A percentile compares a stretch with the other conserved stretches of the same genome.
Conservation (phyloP, 2,888 invertebrate genomes). For the Furcula furcula region DNA sequence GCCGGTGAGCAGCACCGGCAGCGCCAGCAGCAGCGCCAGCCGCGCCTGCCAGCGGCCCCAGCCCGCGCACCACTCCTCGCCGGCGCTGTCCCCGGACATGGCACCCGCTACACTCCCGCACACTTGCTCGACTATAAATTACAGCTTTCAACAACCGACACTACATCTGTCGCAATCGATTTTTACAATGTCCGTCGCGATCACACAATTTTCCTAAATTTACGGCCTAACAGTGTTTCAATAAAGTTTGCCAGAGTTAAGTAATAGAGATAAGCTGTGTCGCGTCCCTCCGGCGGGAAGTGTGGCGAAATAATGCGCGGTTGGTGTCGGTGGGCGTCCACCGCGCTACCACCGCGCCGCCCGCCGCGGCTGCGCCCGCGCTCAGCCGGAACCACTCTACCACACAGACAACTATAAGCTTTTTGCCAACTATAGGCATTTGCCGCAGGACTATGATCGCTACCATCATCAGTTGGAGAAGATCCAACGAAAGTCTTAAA, state of each 20-base stretch:
- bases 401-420: too few species aligned
- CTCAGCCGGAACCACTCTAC: constrained; percentile 12
- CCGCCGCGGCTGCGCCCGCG: background rate
- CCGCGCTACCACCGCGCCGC: background rate
- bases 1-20: constrained; percentile 70
- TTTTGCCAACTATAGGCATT: too few species aligned
- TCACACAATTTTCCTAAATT: too few species aligned
- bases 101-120: background rate
- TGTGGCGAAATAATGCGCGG: constrained; percentile 24
- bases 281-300: constrained; percentile 29
- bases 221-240: background rate
- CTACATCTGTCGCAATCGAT: too few species aligned
- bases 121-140: too few species aligned
- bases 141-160: too few species aligned
- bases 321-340: background rate
- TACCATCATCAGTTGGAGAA: too few species aligned
- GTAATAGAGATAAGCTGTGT: background rate
- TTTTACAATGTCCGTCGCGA: too few species aligned
- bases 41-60: constrained; percentile 71
- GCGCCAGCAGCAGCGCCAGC: constrained; percentile 65
- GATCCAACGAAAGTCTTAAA: too few species aligned
- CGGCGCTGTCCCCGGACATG: constrained; percentile 30
- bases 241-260: background rate
- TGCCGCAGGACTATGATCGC: too few species aligned
- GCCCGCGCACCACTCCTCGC: constrained; percentile 54